Conservation (phyloP, 2,888 invertebrate genomes). For the Ormyrus rosae region DNA sequence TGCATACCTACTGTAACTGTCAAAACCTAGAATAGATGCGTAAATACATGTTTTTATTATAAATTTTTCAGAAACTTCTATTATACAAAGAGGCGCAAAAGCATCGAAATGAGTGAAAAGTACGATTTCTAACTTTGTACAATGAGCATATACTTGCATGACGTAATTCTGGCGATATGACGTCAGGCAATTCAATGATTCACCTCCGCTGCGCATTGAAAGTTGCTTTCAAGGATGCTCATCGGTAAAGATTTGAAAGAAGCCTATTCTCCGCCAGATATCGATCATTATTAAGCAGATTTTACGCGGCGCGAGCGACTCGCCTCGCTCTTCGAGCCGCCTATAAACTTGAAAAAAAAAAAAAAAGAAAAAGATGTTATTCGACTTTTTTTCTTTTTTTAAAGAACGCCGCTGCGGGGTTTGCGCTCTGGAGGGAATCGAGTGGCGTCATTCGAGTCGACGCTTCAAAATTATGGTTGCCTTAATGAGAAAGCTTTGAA, state of each 20-base stretch:
- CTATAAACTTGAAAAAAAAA: too few species aligned
- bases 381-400: too few species aligned
- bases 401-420: too few species aligned
- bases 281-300: neutral
- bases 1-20: too few species aligned
- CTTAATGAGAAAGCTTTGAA: too few species aligned
- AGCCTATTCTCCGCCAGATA: neutral
- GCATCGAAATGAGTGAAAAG: neutral
- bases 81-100: neutral
- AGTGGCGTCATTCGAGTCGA: too few species aligned
- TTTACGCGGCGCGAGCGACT: too few species aligned
- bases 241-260: constrained; percentile 15
- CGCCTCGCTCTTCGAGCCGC: too few species aligned
- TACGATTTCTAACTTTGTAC: constrained; percentile 1
- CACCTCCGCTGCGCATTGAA: constrained; percentile 36
- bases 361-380: too few species aligned
- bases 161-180: constrained; percentile 46
- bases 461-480: too few species aligned
- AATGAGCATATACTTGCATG: constrained; percentile 24
- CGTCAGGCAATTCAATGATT: constrained; percentile 53
- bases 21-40: too few species aligned
- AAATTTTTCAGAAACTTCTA: neutral
- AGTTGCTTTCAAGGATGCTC: constrained; percentile 48
- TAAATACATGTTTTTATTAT: neutral
- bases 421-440: too few species aligned